phyloP scores from a whole-genome alignment of 2,797 vertebrate species.

The Enteromius radiatus region DNA sequence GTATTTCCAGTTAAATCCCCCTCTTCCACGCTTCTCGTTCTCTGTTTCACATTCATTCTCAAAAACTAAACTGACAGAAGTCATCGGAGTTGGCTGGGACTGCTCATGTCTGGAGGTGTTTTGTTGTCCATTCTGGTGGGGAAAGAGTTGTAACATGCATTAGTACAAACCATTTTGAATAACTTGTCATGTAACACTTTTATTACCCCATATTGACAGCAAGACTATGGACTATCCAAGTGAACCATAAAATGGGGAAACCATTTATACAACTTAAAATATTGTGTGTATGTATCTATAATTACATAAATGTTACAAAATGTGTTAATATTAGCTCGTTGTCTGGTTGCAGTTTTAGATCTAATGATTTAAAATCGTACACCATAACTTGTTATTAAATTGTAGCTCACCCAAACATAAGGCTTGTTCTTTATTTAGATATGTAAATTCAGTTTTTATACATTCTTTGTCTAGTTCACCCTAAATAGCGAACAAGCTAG shows the following conservation, averaged over 20 bases:
- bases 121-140: constrained; percentile 73
- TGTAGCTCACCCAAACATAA: background rate
- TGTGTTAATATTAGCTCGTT: background rate
- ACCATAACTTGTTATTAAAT: background rate
- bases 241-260: background rate
- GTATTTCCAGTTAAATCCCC: constrained; percentile 55
- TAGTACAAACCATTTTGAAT: constrained; percentile 12
- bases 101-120: constrained; percentile 56
- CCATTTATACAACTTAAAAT: background rate
- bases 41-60: constrained; percentile 28
- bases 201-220: background rate
- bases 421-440: background rate
- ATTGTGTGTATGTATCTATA: background rate
- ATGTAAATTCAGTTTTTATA: background rate
- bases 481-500: background rate
- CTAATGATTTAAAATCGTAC: background rate
- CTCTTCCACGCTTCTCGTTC: constrained; percentile 58
- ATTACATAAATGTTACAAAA: background rate
- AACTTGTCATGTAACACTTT: background rate
- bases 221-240: background rate
- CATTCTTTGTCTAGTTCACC: background rate
- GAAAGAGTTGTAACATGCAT: constrained; percentile 7
- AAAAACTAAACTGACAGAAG: constrained; percentile 4
- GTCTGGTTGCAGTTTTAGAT: background rate
- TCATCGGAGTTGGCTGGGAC: background rate